A percentile compares a stretch with the other conserved stretches of the same genome.
These are phyloP conservation scores for Tyrophagus putrescentiae DNA, from an alignment of 1,140 invertebrate genomes.

Conservation along the genomic window DNA sequence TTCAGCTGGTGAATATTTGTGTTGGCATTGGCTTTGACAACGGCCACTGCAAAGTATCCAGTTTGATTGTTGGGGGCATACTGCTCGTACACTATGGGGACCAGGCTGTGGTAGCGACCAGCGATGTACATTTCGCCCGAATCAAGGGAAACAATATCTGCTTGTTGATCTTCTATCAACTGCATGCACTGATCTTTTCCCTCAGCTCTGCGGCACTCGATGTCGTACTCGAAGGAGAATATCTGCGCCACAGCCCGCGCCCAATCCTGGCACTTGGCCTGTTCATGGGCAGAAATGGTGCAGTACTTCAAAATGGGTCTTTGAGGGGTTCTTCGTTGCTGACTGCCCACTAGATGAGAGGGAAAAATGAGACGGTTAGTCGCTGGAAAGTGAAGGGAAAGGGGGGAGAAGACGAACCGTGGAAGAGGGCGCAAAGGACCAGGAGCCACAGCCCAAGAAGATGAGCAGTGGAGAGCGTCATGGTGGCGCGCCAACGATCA, in stretches of 20 bases:
- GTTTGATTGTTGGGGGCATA: constrained; percentile 32
- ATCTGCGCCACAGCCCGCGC: constrained; percentile 35
- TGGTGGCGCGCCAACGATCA: background rate
- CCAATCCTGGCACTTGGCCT: constrained; percentile 58
- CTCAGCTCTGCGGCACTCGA: constrained; percentile 27
- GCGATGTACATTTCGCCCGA: constrained; percentile 82
- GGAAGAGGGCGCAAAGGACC: too few species aligned
- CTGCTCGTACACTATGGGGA: constrained; percentile 53
- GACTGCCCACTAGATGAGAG: too few species aligned
- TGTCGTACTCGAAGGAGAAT: constrained; percentile 24
- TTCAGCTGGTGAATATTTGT: constrained; percentile 46
- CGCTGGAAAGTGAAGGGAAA: too few species aligned
- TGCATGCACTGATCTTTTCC: constrained; percentile 37
- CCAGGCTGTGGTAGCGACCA: constrained; percentile 75
- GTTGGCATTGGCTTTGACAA: constrained; percentile 52
- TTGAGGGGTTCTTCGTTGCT: too few species aligned
- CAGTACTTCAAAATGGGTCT: constrained; percentile 46
- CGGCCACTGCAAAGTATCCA: constrained; percentile 58
- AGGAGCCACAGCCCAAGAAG: too few species aligned
- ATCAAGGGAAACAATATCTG: constrained; percentile 71
- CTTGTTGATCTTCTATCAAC: constrained; percentile 45
- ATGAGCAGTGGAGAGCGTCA: background rate
- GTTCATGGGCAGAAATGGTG: constrained; percentile 52
- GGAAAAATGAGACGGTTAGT: too few species aligned
- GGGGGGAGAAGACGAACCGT: too few species aligned